Base-by-base conservation (phyloP, 2,888 invertebrate genomes). In the Isoperla grammatica region DNA sequence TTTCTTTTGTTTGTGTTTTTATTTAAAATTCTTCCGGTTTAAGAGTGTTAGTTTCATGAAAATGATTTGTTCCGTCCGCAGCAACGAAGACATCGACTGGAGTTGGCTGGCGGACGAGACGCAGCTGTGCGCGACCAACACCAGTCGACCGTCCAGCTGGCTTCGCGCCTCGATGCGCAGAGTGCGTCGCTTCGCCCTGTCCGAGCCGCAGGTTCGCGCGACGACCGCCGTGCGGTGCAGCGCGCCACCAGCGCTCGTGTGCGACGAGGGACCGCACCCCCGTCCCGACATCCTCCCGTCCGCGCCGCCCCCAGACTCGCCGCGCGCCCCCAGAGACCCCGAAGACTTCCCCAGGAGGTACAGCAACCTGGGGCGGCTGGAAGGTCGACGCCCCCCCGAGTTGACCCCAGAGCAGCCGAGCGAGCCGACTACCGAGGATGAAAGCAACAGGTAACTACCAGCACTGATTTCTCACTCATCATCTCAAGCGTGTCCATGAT, bases 151-250 rank as follows among this genome's bases (percentile, higher is more conserved):
- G 57, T 65, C 66, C 59, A 65, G 64, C 63, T 81, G 81, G 81
- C 69, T 80, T 67, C 76, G 81, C 61, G 77, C 75, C 49, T 81
- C 81, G 23, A 81, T 81, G 81, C 74, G 81, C 57, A 74, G 80
- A 13, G 69, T 81, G 56, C 76, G 77, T 29, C 81, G 79, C 64
- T 70, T 80, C 58, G 72, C 76, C 46, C 67, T 80, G 40, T 77
- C 78, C n/a, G 77, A 68, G 64, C 70, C 68, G 46, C 61, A 50
- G 61, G n/a, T 54, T 23, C 61, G 57, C 20, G 56, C 53, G 29
- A 22, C 57, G 29, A 23, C 48, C 37, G 42, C 53, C 46, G 53
- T 39, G 2, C 40, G 35, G 50, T 37, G 22, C 56, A 12, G 19
- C 22, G 58, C 23, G 9, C 11, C n/a, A 17, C 35, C 54, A 19